phyloP scores from a whole-genome alignment of 1,140 invertebrate species.

The Pachypsylla venusta region DNA sequence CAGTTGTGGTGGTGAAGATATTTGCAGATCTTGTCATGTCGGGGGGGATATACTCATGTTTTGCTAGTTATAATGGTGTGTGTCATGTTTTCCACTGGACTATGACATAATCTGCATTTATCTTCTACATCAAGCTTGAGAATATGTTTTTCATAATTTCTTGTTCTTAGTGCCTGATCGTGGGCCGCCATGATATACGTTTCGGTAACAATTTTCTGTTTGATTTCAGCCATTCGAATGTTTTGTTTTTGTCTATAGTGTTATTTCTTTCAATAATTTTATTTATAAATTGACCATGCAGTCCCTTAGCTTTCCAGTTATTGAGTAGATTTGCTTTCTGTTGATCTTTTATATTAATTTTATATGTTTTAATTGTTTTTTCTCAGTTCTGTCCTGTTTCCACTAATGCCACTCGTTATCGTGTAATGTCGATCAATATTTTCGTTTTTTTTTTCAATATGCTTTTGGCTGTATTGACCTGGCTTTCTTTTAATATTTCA shows the following conservation, averaged over 20 bases:
- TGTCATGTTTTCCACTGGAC: not conserved
- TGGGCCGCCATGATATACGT: slow-evolving; percentile 3
- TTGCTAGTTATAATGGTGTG: not conserved
- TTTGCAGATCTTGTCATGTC: slow-evolving; percentile 3
- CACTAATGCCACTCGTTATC: not conserved
- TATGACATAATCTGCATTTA: slow-evolving; percentile 5
- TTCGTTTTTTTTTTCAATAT: not conserved
- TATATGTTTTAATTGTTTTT: not conserved
- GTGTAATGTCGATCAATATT: not conserved
- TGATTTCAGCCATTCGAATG: not conserved
- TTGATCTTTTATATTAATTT: not conserved
- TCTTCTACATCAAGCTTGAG: not conserved
- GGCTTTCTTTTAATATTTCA: not conserved
- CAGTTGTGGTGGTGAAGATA: not conserved
- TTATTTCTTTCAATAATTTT: not conserved
- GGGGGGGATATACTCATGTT: not conserved
- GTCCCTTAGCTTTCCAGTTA: not conserved
- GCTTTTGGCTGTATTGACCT: not conserved
- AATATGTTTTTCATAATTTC: not conserved
- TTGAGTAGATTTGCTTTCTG: not conserved
- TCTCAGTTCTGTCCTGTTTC: not conserved
- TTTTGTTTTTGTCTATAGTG: not conserved
- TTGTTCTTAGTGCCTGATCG: slow-evolving; percentile 3
- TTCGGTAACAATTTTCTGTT: not conserved
- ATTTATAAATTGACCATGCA: not conserved